These are phyloP conservation scores for Lypha dubia DNA, from an alignment of 2,888 invertebrate species.

Conservation along the genomic window DNA sequence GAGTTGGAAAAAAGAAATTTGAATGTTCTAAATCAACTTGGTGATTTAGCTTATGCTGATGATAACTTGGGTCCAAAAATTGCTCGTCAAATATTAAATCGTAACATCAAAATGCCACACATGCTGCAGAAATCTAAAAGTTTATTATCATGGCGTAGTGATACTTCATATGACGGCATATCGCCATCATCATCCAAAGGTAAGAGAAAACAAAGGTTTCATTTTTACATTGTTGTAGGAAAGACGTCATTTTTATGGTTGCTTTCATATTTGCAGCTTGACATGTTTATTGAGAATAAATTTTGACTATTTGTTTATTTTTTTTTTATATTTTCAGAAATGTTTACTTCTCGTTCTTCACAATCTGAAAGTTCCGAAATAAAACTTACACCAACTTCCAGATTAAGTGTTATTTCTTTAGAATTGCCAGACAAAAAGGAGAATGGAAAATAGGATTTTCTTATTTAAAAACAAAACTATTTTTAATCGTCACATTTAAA, in stretches of 20 bases:
- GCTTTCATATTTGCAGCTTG: neutral
- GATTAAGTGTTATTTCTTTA: constrained; percentile 78
- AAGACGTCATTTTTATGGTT: neutral
- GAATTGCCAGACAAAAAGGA: constrained; percentile 76
- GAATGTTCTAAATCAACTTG: constrained; percentile 85
- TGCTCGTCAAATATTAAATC: constrained; percentile 78
- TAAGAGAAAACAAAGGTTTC: constrained; percentile 42
- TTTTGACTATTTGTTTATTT: neutral
- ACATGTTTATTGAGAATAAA: constrained; percentile 55
- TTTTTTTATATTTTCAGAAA: constrained; percentile 58
- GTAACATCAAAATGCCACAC: constrained; percentile 81
- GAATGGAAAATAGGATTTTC: constrained; percentile 19
- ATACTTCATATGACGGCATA: constrained; percentile 74
- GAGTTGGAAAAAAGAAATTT: constrained; percentile 86
- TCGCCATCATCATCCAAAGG: constrained; percentile 77
- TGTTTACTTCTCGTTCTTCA: constrained; percentile 71
- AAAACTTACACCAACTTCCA: constrained; percentile 71
- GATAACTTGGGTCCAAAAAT: constrained; percentile 79
- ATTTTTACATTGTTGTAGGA: too few relatives aligned
- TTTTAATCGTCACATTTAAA: constrained; percentile 37
- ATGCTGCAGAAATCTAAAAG: constrained; percentile 77
- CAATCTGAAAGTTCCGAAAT: constrained; percentile 58
- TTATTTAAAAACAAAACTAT: constrained; percentile 4
- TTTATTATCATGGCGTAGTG: constrained; percentile 78
- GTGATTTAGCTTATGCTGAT: constrained; percentile 83